Percentiles rank a stretch among this genome's conserved stretches.
These are phyloP conservation scores for Chaetodon trifascialis DNA, from an alignment of 2,113 vertebrate species.

Conservation along the genomic window DNA sequence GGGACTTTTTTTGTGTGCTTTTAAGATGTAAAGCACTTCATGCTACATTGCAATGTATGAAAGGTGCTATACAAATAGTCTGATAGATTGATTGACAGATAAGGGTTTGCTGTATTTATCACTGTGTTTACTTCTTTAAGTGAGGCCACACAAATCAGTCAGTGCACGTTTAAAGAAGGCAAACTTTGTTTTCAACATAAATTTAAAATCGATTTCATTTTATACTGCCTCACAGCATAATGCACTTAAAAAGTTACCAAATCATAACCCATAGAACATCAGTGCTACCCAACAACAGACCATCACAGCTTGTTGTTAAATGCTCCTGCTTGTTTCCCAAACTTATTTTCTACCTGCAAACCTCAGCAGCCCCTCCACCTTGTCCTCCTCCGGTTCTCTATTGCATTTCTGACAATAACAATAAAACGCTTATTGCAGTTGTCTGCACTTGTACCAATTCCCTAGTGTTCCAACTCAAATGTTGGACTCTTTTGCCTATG, in stretches of 20 bases:
- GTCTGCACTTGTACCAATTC: conserved; percentile 50
- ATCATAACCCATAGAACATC: not conserved
- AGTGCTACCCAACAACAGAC: not conserved
- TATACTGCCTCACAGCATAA: not conserved
- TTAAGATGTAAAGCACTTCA: too few species aligned
- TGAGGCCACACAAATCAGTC: too few species aligned
- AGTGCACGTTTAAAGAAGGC: too few species aligned
- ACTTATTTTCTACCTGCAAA: conserved; percentile 17
- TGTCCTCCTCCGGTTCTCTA: conserved; percentile 2
- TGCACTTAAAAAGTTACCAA: not conserved
- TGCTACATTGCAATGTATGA: too few species aligned
- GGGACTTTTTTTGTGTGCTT: too few species aligned
- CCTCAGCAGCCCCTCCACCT: not conserved
- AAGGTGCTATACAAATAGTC: too few species aligned
- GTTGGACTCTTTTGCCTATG: conserved; percentile 33
- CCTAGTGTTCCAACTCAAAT: conserved; percentile 31
- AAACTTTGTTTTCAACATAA: too few species aligned
- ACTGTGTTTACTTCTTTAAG: too few species aligned
- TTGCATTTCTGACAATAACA: conserved; percentile 33
- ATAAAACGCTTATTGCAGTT: conserved; percentile 24
- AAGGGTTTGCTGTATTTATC: too few species aligned
- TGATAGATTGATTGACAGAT: too few species aligned
- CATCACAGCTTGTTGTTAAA: not conserved
- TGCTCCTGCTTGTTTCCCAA: not conserved
- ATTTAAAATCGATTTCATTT: not conserved